These are phyloP conservation scores for Steatocranus sp. DNA, from an alignment of 2,797 vertebrate genomes.

Conservation along the genomic window DNA sequence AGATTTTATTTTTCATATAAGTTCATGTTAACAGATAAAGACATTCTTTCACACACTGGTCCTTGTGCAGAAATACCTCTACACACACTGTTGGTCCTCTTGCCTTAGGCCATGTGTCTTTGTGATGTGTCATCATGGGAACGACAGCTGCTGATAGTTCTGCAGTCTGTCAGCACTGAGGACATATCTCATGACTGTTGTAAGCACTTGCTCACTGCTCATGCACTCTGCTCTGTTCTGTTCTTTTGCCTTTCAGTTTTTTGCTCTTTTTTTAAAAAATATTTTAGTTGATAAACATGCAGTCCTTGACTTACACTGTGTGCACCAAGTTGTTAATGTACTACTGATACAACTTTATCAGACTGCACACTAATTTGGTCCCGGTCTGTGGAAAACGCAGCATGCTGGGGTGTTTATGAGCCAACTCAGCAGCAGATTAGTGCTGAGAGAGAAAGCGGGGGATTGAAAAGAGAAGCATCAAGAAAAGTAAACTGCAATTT, in stretches of 20 bases:
- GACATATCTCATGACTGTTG: background rate
- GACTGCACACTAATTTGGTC: constrained; percentile 13
- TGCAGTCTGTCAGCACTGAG: background rate
- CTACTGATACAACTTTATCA: background rate
- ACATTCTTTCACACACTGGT: background rate
- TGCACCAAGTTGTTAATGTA: background rate
- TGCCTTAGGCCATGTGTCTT: background rate
- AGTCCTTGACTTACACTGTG: background rate
- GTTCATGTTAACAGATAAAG: background rate
- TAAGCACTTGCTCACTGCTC: background rate
- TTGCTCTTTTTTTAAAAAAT: rapidly evolving
- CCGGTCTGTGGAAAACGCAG: constrained; percentile 5
- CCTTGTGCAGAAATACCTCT: background rate
- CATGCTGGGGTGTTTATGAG: constrained; percentile 17
- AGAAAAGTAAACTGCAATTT: background rate
- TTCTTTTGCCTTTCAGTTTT: background rate
- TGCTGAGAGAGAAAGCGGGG: background rate
- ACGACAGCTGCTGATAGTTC: constrained; percentile 3
- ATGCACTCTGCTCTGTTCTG: background rate
- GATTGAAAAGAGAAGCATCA: background rate
- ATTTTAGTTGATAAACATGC: background rate
- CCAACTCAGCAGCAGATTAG: background rate
- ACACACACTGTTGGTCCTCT: background rate
- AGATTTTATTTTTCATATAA: background rate
- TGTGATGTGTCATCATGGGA: background rate